These are phyloP conservation scores for Herpetotheres cachinnans DNA, from an alignment of 2,113 vertebrate species.

Conservation along the genomic window DNA sequence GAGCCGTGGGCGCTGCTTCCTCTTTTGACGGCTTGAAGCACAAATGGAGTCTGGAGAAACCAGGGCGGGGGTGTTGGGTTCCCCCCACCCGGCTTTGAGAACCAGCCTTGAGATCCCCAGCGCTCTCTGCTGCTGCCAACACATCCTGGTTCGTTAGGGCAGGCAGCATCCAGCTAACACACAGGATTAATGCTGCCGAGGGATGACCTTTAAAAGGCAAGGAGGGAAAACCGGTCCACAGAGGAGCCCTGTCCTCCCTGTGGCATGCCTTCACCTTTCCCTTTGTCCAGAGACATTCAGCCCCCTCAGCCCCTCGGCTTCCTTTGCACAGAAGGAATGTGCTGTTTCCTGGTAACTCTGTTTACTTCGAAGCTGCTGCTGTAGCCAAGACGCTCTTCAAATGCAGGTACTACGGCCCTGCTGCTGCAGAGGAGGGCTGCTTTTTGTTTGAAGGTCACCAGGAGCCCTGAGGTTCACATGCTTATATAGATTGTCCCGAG, in stretches of 20 bases:
- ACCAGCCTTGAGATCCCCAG: rapidly evolving
- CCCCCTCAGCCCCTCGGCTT: not conserved
- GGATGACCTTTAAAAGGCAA: not conserved
- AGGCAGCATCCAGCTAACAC: not conserved
- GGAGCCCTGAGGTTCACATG: rapidly evolving
- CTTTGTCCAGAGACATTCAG: not conserved
- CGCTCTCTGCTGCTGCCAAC: not conserved
- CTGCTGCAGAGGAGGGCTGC: not conserved
- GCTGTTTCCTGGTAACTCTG: not conserved
- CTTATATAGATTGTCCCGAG: rapidly evolving
- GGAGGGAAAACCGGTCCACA: not conserved
- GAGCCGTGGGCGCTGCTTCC: not conserved
- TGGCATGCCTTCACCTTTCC: not conserved
- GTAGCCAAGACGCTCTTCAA: not conserved
- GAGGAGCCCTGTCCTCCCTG: not conserved
- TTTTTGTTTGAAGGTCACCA: not conserved
- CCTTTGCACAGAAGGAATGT: not conserved
- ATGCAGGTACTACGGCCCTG: not conserved
- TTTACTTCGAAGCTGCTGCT: not conserved
- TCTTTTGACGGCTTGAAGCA: not conserved
- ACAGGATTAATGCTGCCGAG: rapidly evolving
- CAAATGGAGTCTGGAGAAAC: not conserved
- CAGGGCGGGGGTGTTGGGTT: too few species aligned
- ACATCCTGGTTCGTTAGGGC: not conserved
- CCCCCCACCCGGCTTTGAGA: not conserved